Evolutionary conservation across 1,140 invertebrate species (phyloP).

Genomic region (Drosophila baimaii): DNA sequence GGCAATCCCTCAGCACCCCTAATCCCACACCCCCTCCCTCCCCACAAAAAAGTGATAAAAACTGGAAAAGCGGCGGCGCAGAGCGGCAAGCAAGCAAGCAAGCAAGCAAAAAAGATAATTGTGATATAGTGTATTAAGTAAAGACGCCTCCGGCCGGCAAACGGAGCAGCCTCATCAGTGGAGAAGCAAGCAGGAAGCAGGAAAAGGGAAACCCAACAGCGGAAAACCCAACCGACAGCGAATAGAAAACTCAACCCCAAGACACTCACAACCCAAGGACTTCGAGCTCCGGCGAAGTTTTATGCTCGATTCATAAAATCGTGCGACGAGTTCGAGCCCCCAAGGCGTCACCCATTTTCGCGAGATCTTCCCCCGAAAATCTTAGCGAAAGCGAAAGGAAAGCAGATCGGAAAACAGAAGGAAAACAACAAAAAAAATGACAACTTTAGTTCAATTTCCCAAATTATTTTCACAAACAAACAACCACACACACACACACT

Average conservation of each 20-base stretch:
- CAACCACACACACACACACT: slow-evolving; percentile 19
- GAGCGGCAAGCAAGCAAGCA: slow-evolving; percentile 58
- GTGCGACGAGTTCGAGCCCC: slow-evolving; percentile 67
- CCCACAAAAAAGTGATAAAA: slow-evolving; percentile 47
- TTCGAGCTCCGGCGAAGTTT: slow-evolving; percentile 79
- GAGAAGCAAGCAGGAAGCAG: slow-evolving; percentile 3
- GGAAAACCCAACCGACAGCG: neutral
- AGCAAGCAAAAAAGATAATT: slow-evolving; percentile 61
- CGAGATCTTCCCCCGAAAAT: slow-evolving; percentile 40
- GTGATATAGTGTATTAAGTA: slow-evolving; percentile 83
- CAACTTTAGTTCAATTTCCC: slow-evolving; percentile 63
- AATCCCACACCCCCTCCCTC: neutral
- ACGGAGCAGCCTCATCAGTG: slow-evolving; percentile 47
- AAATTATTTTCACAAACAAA: slow-evolving; percentile 21
- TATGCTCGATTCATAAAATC: slow-evolving; percentile 82
- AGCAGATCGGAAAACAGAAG: slow-evolving; percentile 10
- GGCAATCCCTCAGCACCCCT: neutral
- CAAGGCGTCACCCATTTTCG: slow-evolving; percentile 26
- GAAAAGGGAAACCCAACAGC: neutral
- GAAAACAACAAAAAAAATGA: slow-evolving; percentile 8
- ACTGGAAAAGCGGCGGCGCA: slow-evolving; percentile 50
- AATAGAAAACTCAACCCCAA: neutral
- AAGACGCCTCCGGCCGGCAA: slow-evolving; percentile 69
- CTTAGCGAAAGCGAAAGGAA: slow-evolving; percentile 14
- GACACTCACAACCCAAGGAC: neutral